These are phyloP conservation scores for Subanguina moxae DNA, from an alignment of 1,140 invertebrate species.

Conservation along the genomic window DNA sequence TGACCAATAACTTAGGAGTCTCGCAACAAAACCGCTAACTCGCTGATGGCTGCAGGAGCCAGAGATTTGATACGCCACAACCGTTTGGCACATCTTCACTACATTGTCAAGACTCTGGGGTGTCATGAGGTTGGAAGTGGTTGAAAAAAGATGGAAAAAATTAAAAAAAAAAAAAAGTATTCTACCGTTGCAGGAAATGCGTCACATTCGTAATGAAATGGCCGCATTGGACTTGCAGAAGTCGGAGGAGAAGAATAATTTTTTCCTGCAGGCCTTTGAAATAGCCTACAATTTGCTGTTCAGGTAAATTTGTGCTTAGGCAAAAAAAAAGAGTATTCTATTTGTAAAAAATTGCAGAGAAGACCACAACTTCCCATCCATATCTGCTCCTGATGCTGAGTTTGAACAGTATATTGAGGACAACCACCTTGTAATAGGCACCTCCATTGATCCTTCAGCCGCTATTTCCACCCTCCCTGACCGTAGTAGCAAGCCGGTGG, in stretches of 20 bases:
- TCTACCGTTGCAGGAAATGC: conserved; percentile 17
- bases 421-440: conserved; percentile 1
- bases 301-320: conserved; percentile 7
- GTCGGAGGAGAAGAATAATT: conserved; percentile 12
- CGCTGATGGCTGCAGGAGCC: conserved; percentile 55
- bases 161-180: too few relatives aligned
- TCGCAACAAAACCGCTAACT: conserved; percentile 42
- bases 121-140: conserved; percentile 13
- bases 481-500: background rate
- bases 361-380: conserved; percentile 7
- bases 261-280: conserved; percentile 27
- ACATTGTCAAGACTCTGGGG: conserved; percentile 50
- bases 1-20: conserved; percentile 36
- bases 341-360: conserved; percentile 9
- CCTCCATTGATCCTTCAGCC: background rate
- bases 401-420: conserved; percentile 10
- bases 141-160: background rate
- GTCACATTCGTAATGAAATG: conserved; percentile 17
- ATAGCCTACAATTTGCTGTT: conserved; percentile 25
- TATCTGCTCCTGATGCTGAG: conserved; percentile 6
- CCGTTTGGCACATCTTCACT: conserved; percentile 48
- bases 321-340: conserved; percentile 4
- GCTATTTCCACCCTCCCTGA: background rate
- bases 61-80: conserved; percentile 47
- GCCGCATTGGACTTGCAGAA: conserved; percentile 14